Evolutionary conservation across 2,797 vertebrate species (phyloP), one percentile per base, ranked within the genome.

Genomic region (Lindbergichthys nudifrons): DNA sequence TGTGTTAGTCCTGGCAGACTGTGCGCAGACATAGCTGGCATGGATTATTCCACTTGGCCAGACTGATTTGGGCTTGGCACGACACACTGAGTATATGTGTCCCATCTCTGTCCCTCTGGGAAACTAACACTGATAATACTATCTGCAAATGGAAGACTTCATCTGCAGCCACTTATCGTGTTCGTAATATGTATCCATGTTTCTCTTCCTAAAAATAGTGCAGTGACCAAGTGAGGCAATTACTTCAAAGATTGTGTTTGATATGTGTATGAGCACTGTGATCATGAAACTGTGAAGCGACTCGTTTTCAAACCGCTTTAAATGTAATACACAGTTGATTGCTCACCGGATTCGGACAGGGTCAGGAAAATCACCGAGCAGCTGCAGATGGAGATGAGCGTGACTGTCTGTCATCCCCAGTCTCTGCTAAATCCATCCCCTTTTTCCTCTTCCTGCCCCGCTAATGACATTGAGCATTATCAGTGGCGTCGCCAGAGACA

Each of bases 31-130:
- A 63, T 83, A 65, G 81, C 73, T 73, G 81, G 54, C 60, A n/a
- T 70, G 84, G 88, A 93, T 93, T 93, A 92, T 88, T 92, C 86
- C 80, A 88, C 87, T 87, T 83, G 89, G 79, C 77, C 87, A 91
- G 87, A 88, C 67, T 42, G 89, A 88, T 92, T 85, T 86, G 70
- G 72, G 69, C 42, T 80, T 83, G 86, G 82, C 83, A 81, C 67
- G 80, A 51, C 63, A 86, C 77, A 70, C 80, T 84, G 81, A 86
- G 82, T 87, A 87, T 75, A 67, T 74, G 72, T 83, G 80, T 67
- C 85, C 80, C 58, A 70, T 80, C 77, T 73, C 51, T 69, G 71
- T 75, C 71, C 69, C 63, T 63, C n/a, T 63, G n/a, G 77, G 54
- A 74, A 82, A 48, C 83, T 72, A 82, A 81, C 82, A 86, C 87